These are phyloP conservation scores for Hoplostethus atlanticus DNA, from an alignment of 2,797 vertebrate species.

Conservation along the genomic window DNA sequence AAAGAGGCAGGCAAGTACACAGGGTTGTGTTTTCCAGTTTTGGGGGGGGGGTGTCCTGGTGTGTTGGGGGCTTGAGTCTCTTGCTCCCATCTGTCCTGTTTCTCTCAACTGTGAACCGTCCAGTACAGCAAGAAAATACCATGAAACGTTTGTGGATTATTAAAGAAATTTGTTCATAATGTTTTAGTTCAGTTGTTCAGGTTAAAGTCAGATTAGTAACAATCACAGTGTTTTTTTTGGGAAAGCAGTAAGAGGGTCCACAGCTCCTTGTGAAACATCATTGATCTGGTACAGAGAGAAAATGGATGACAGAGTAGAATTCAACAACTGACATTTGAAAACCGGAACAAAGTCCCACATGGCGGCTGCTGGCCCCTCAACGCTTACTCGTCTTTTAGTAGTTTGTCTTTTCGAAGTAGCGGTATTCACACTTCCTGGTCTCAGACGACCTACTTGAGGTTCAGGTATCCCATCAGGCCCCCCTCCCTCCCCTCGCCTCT, in stretches of 20 bases:
- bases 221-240: too few relatives aligned
- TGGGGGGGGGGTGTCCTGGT: background rate
- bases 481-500: constrained; percentile 21
- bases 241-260: constrained; percentile 17
- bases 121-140: too few relatives aligned
- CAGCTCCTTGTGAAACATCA: constrained; percentile 6
- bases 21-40: background rate
- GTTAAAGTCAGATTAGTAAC: constrained; percentile 2
- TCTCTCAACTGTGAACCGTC: background rate
- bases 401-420: constrained; percentile 10
- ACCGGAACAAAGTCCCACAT: constrained; percentile 46
- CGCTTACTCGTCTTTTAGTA: constrained; percentile 36
- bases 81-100: background rate
- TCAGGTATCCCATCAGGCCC: constrained; percentile 14
- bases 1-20: constrained; percentile 92
- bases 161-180: too few relatives aligned
- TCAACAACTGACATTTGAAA: constrained; percentile 12
- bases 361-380: constrained; percentile 25
- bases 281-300: constrained; percentile 2
- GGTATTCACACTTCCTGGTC: background rate
- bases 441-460: constrained; percentile 35
- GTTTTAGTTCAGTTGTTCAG: background rate
- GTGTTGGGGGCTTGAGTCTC: too few relatives aligned
- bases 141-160: too few relatives aligned
- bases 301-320: too few relatives aligned